Evolutionary conservation across 2,888 invertebrate species (phyloP).

Genomic region (Alsophila aescularia): DNA sequence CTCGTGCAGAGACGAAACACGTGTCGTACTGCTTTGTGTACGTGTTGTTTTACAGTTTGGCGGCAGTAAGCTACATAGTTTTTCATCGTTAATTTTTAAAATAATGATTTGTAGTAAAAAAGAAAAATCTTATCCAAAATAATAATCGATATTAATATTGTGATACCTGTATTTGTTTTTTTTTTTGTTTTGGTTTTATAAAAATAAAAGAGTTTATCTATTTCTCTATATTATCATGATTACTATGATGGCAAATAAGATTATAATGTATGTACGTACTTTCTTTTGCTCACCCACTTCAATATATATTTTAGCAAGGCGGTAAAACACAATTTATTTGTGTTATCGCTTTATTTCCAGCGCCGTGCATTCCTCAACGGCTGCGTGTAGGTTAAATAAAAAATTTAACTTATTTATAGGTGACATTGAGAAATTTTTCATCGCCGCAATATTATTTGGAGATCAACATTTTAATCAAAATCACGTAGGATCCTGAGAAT

Average conservation of each 20-base stretch:
- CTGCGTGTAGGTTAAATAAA: conserved; percentile 12
- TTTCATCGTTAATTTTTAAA: no score
- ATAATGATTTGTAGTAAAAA: no score
- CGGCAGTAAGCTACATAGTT: no score
- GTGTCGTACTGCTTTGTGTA: no score
- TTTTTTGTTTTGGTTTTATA: no score
- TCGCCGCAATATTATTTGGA: neutral
- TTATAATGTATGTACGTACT: neutral
- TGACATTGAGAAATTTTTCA: conserved; percentile 1
- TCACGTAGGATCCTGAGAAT: neutral
- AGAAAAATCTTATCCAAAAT: no score
- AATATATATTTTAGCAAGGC: conserved; percentile 4
- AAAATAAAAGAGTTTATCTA: no score
- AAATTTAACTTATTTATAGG: conserved; percentile 1
- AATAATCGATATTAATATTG: no score
- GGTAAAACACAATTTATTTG: conserved; percentile 3
- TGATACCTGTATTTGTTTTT: no score
- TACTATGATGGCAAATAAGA: neutral
- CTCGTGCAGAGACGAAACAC: no score
- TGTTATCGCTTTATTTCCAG: conserved; percentile 14
- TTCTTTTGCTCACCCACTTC: neutral
- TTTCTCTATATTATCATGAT: neutral
- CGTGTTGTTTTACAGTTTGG: no score
- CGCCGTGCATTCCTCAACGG: conserved; percentile 9
- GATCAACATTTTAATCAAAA: conserved; percentile 5